Evolutionary conservation across 2,888 invertebrate species (phyloP), one percentile per base, ranked within the genome.

Genomic region (Dryobota labecula): DNA sequence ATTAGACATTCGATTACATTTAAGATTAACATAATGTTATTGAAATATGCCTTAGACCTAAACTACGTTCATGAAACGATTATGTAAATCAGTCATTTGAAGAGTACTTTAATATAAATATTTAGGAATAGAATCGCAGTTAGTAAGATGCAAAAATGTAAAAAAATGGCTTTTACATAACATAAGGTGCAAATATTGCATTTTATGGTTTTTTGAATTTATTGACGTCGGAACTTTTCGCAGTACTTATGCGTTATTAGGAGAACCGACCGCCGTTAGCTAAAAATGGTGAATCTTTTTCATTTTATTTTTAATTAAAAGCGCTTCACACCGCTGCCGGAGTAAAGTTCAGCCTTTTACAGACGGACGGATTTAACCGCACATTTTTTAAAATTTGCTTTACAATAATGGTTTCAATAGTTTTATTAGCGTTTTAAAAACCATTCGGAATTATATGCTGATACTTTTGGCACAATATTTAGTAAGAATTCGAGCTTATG

Each of bases 81-180:
- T 90, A 89, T 92, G 91, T 93, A 93, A 93, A 93, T 94, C 94
- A 94, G 93, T 94, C 93, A 86, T 93, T 93, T 92, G 90, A 93
- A 92, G 87, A 90, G 90, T 91, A 92, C 90, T 84, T 86, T 89
- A 88, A 89, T 90, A 88, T 83, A 86, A 83, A 87, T 86, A 82
- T 80, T 63, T 82, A 76, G 73, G 64, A 77, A 73, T 84, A 66
- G 65, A 82, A 78, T 65, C 53, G 67, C 70, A 70, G 71, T 49
- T 38, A 71, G 61, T 63, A 65, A 43, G 51, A 71, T 69, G 65
- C 72, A 66, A 70, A 63, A 70, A 61, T 71, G 27, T 65, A 45
- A 71, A 70, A 70, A 73, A 58, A 60, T 38, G 18, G 65, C 57
- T 56, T 58, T 47, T 56, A 67, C 36, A 68, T 63, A 74, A 68